phyloP scores from a whole-genome alignment of 2,888 invertebrate species.

The Catocala sponsa region DNA sequence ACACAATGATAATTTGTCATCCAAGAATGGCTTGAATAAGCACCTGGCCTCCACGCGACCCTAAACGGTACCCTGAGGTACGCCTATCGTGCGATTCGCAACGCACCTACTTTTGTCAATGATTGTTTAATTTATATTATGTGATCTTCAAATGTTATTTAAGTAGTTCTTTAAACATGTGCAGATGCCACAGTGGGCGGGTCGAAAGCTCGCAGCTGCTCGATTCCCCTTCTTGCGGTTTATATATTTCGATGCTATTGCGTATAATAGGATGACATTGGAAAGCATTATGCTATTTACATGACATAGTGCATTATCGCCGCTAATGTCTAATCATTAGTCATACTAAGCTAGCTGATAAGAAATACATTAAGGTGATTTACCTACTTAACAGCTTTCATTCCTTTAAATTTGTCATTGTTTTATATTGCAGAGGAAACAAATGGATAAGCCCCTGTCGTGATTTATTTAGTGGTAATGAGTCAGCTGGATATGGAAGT shows the following conservation, averaged over 20 bases:
- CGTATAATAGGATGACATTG: slow-evolving; percentile 46
- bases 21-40: slow-evolving; percentile 66
- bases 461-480: too few species aligned
- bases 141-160: slow-evolving; percentile 84
- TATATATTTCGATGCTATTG: slow-evolving; percentile 62
- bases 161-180: slow-evolving; percentile 85
- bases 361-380: slow-evolving; percentile 30
- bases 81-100: slow-evolving; percentile 70
- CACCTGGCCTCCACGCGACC: slow-evolving; percentile 84
- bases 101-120: slow-evolving; percentile 81
- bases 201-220: slow-evolving; percentile 73
- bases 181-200: slow-evolving; percentile 78
- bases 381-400: slow-evolving; percentile 24
- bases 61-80: slow-evolving; percentile 52
- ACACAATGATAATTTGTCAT: slow-evolving; percentile 86
- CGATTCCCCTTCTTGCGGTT: slow-evolving; percentile 59
- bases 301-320: slow-evolving; percentile 31
- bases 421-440: too few species aligned
- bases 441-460: too few species aligned
- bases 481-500: too few species aligned
- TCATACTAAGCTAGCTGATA: slow-evolving; percentile 25
- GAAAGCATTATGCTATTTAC: slow-evolving; percentile 41
- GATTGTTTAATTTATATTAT: slow-evolving; percentile 87
- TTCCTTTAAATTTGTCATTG: not conserved
- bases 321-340: slow-evolving; percentile 32